Conservation (phyloP, 2,888 invertebrate species). For the Heterodera filipjevi region DNA sequence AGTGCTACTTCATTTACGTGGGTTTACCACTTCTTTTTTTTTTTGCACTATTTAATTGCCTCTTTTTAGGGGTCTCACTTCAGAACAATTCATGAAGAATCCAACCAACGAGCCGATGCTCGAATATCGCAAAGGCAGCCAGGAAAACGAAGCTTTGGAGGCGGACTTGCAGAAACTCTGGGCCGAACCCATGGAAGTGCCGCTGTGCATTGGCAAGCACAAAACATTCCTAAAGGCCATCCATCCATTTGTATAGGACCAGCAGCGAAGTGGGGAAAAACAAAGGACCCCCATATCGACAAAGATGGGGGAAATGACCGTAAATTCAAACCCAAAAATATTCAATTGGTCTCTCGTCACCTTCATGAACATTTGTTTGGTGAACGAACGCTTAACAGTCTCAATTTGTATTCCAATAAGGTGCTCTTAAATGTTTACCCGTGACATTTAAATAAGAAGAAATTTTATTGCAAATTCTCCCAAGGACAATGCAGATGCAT, state of each 20-base stretch:
- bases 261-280: not conserved
- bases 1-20: not conserved
- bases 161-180: slow-evolving; percentile 70
- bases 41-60: not conserved
- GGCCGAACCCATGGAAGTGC: slow-evolving; percentile 74
- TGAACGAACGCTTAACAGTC: not conserved
- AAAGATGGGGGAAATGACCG: not conserved
- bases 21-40: not conserved
- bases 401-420: not conserved
- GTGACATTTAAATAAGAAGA: not conserved
- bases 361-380: slow-evolving; percentile 43
- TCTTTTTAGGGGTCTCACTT: slow-evolving; percentile 59
- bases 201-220: slow-evolving; percentile 93
- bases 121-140: slow-evolving; percentile 80
- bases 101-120: slow-evolving; percentile 69
- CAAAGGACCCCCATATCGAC: no score
- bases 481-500: slow-evolving; percentile 1
- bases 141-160: slow-evolving; percentile 78
- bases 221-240: slow-evolving; percentile 67
- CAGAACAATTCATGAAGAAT: slow-evolving; percentile 63
- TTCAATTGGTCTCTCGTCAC: slow-evolving; percentile 39
- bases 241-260: not conserved
- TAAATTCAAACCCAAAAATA: not conserved
- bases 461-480: not conserved
- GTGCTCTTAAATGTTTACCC: not conserved